Evolutionary conservation across 1,140 invertebrate species (phyloP).

Genomic region (Potamilus streckersoni): DNA sequence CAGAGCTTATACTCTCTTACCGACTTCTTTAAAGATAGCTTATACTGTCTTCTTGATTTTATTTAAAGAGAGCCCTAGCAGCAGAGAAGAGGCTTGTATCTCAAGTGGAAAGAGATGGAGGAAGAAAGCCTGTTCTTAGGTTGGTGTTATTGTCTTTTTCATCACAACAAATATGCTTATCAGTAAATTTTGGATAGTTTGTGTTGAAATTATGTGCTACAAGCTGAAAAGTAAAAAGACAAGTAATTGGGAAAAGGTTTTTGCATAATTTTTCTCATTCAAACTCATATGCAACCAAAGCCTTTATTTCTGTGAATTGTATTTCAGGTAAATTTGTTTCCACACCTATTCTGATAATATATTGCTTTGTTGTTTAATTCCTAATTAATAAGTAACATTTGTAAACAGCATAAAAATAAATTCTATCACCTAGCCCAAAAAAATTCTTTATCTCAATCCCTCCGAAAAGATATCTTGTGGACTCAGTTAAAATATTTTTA

Average conservation of each 20-base stretch:
- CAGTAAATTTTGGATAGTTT: neutral
- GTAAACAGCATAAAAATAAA: no score
- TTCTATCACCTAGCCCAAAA: no score
- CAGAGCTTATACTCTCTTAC: slow-evolving; percentile 31
- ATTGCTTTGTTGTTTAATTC: no score
- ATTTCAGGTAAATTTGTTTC: no score
- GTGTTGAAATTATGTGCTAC: neutral
- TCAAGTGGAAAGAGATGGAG: slow-evolving; percentile 56
- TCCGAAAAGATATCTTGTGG: no score
- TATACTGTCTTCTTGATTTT: slow-evolving; percentile 9
- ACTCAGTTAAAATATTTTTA: no score
- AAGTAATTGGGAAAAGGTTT: neutral
- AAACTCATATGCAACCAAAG: neutral
- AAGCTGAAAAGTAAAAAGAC: neutral
- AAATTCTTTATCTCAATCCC: no score
- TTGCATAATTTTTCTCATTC: neutral
- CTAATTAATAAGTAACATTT: no score
- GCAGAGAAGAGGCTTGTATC: slow-evolving; percentile 73
- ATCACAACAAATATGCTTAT: neutral
- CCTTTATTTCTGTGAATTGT: neutral
- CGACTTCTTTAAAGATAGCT: no score
- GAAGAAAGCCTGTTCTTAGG: slow-evolving; percentile 58
- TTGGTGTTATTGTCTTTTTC: slow-evolving; percentile 24
- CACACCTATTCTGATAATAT: no score
- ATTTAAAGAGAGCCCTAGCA: slow-evolving; percentile 65